Evolutionary conservation across 1,140 invertebrate genomes (phyloP).

Genomic region (Chionoecetes opilio): DNA sequence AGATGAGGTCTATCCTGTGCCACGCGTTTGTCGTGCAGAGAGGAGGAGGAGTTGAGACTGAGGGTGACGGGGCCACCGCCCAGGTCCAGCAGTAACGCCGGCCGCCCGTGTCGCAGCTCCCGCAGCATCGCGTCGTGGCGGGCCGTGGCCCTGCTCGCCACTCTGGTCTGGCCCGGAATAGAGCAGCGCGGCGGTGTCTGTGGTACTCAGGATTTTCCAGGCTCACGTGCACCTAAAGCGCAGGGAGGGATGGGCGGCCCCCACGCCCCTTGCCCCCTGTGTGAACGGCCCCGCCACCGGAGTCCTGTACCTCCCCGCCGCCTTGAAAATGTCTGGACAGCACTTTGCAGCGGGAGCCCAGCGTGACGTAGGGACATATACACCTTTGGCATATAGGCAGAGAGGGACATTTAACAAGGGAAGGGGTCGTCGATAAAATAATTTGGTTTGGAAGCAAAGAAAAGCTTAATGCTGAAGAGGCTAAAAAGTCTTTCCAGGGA

Average conservation of each 20-base stretch:
- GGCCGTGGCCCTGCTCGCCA: neutral
- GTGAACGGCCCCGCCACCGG: neutral
- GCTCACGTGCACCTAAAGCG: conserved; percentile 70
- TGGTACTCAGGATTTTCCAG: conserved; percentile 61
- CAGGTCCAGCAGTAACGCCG: conserved; percentile 67
- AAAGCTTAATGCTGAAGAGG: neutral
- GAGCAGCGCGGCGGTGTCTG: conserved; percentile 41
- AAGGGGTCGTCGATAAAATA: too few species aligned
- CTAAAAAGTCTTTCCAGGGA: neutral
- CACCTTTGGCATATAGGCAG: conserved; percentile 49
- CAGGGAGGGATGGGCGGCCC: conserved; percentile 69
- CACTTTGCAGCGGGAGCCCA: conserved; percentile 67
- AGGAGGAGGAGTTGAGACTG: conserved; percentile 65
- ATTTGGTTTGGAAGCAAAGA: too few species aligned
- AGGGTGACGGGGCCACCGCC: conserved; percentile 66
- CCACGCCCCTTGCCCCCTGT: conserved; percentile 64
- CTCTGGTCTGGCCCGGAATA: conserved; percentile 52
- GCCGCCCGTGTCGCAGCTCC: conserved; percentile 56
- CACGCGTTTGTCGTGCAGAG: conserved; percentile 67
- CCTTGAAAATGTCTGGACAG: conserved; percentile 65
- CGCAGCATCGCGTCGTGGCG: conserved; percentile 53
- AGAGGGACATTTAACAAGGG: neutral
- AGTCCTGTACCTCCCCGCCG: neutral
- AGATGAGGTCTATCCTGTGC: conserved; percentile 77
- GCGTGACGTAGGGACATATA: conserved; percentile 70